These are phyloP conservation scores for Catharus fuscescens DNA, from an alignment of 2,113 vertebrate species.

Conservation along the genomic window DNA sequence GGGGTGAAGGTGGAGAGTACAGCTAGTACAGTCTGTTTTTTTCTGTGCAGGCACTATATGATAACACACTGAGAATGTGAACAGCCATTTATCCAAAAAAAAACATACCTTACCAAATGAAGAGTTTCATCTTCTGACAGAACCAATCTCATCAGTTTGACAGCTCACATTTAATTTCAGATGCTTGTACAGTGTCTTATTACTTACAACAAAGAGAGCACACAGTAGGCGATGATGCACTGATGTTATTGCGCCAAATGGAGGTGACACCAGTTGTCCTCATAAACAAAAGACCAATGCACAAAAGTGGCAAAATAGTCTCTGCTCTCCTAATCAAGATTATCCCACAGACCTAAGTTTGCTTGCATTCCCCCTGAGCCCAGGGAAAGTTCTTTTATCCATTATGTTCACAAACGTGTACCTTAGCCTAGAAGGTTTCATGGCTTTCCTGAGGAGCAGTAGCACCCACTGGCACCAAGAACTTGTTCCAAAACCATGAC, in stretches of 20 bases:
- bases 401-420: not conserved
- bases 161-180: slow-evolving; percentile 22
- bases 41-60: not conserved
- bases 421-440: not conserved
- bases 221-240: not conserved
- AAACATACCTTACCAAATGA: not conserved
- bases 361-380: not conserved
- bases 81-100: not conserved
- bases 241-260: not conserved
- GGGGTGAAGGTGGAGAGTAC: not conserved
- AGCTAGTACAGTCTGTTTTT: not conserved
- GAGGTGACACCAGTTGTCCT: not conserved
- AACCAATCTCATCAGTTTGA: not conserved
- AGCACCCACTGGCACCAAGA: not conserved
- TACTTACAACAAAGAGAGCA: not conserved
- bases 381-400: not conserved
- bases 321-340: not conserved
- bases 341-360: not conserved
- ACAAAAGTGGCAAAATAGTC: not conserved
- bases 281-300: not conserved
- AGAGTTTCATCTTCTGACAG: not conserved
- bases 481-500: not conserved
- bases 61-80: not conserved
- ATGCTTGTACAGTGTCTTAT: not conserved
- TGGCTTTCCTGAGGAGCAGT: not conserved